These are phyloP conservation scores for Hystrix brachyura DNA, from an alignment of 2,113 vertebrate species.

Conservation along the genomic window DNA sequence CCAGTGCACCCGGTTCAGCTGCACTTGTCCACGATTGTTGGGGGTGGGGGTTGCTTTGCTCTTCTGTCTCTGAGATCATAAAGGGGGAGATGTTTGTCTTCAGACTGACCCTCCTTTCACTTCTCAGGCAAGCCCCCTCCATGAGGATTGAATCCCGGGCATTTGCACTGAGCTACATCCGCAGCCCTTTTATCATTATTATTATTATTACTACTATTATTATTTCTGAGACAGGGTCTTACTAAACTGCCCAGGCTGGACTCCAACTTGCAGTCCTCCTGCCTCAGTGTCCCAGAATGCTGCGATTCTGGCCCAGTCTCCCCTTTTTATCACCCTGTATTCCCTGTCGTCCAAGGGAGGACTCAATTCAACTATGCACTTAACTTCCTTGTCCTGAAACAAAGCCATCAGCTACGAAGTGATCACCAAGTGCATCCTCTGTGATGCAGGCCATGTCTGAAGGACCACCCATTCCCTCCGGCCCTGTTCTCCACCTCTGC, in stretches of 20 bases:
- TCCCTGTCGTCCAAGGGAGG: neutral
- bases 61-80: neutral
- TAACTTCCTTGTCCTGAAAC: neutral
- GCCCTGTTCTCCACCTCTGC: neutral
- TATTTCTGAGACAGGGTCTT: neutral
- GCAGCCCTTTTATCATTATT: neutral
- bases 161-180: neutral
- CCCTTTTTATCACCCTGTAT: neutral
- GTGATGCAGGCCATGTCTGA: neutral
- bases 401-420: neutral
- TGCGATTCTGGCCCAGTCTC: neutral
- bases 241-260: neutral
- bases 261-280: neutral
- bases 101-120: neutral
- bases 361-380: neutral
- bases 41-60: neutral
- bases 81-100: neutral
- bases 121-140: neutral
- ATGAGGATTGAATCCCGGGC: neutral
- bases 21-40: neutral
- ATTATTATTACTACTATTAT: neutral
- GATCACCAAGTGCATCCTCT: slow-evolving; percentile 15
- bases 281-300: neutral
- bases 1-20: neutral
- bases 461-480: neutral